Conservation (phyloP, 2,888 invertebrate genomes). For the Gerris lacustris region DNA sequence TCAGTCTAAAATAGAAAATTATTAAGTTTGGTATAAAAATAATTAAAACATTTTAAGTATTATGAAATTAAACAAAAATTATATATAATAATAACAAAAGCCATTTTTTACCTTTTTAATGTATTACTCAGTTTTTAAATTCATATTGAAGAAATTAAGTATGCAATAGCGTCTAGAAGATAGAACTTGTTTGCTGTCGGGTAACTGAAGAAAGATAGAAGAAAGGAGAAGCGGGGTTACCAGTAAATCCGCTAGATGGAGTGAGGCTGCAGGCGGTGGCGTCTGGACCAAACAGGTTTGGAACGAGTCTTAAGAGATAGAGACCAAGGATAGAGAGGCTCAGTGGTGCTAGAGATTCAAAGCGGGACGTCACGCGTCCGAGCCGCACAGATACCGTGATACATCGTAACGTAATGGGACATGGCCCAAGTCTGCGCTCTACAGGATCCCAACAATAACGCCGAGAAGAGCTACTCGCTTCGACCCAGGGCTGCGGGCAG, state of each 20-base stretch:
- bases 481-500: constrained; percentile 47
- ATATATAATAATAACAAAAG: too few species aligned
- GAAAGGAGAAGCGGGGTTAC: neutral
- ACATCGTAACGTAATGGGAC: neutral
- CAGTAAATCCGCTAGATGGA: constrained; percentile 1
- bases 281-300: constrained; percentile 1
- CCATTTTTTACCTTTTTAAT: too few species aligned
- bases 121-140: too few species aligned
- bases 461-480: constrained; percentile 51
- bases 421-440: neutral
- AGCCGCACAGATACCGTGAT: neutral
- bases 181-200: too few species aligned
- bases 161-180: too few species aligned
- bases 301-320: neutral
- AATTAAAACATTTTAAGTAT: too few species aligned
- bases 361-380: neutral
- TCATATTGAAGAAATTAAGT: too few species aligned
- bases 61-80: too few species aligned
- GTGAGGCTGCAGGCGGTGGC: neutral
- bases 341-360: neutral
- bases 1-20: too few species aligned
- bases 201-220: too few species aligned
- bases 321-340: neutral
- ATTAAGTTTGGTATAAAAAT: too few species aligned
- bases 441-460: constrained; percentile 23